Evolutionary conservation across 2,113 vertebrate species (phyloP).

Genomic region (Anhinga rufa): DNA sequence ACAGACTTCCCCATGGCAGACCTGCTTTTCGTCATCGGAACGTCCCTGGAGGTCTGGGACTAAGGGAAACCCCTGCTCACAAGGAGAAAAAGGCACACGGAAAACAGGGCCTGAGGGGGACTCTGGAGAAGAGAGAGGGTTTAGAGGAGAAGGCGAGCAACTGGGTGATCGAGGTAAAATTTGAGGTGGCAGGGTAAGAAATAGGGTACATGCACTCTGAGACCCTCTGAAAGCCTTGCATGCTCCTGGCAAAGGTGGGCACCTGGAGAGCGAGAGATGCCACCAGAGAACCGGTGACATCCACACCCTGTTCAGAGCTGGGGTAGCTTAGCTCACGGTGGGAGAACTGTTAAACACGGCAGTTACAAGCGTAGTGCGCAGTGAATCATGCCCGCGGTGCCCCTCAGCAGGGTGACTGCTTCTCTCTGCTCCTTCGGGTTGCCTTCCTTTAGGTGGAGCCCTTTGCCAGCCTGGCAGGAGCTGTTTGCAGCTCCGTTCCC

Average conservation of each 20-base stretch:
- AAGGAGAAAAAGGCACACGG: not conserved
- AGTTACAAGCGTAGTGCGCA: fast-evolving
- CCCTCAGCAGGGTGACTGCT: not conserved
- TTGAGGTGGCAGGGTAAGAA: not conserved
- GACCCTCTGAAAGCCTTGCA: not conserved
- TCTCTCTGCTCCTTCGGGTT: not conserved
- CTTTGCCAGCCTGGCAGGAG: conserved; percentile 86
- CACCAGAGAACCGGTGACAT: not conserved
- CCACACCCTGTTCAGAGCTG: not conserved
- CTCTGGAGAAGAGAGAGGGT: not conserved
- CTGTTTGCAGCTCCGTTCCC: conserved; percentile 75
- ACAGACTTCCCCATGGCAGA: conserved; percentile 88
- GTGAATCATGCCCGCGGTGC: fast-evolving
- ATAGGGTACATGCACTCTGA: not conserved
- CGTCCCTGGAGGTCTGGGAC: conserved; percentile 86
- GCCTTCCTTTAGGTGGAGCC: conserved; percentile 83
- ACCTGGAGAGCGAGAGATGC: not conserved
- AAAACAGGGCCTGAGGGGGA: not conserved
- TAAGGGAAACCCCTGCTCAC: not conserved
- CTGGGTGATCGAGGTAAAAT: not conserved
- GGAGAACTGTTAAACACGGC: fast-evolving
- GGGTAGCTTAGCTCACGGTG: not conserved
- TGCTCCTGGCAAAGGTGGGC: not conserved
- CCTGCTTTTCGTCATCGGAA: conserved; percentile 90
- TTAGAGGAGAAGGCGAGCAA: not conserved